Percentiles rank a stretch among this genome's conserved stretches.
phyloP scores from a whole-genome alignment of 2,797 vertebrate genomes.

The Coregonus suidteri region DNA sequence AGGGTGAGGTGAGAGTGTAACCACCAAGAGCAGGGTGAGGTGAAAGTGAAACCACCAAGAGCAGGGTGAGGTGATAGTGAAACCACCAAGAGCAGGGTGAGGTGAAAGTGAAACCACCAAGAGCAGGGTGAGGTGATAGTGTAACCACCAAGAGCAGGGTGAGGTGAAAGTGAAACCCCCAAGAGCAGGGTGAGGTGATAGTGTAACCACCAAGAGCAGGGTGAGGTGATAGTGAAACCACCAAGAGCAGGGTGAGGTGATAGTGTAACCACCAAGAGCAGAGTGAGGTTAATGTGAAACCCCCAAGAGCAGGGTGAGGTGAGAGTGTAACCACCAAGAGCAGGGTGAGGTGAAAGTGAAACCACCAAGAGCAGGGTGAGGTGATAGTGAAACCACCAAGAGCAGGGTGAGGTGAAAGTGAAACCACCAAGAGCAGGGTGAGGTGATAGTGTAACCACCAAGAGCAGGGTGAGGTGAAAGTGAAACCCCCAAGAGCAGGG shows the following conservation, averaged over 20 bases:
- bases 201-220: constrained; percentile 26
- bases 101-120: constrained; percentile 23
- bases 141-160: constrained; percentile 25
- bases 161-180: constrained; percentile 13
- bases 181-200: neutral
- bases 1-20: no score
- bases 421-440: constrained; percentile 27
- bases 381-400: constrained; percentile 22
- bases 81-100: constrained; percentile 27
- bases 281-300: no score
- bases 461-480: neutral
- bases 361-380: constrained; percentile 27
- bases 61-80: no score
- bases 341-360: no score
- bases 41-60: no score
- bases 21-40: no score
- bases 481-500: constrained; percentile 25
- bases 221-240: no score
- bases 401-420: no score
- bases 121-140: no score
- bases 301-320: constrained; percentile 24
- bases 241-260: constrained; percentile 25
- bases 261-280: constrained; percentile 21
- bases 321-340: constrained; percentile 23
- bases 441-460: constrained; percentile 18